Base-by-base conservation (phyloP, 2,113 vertebrate species). In the Rhea americana region DNA sequence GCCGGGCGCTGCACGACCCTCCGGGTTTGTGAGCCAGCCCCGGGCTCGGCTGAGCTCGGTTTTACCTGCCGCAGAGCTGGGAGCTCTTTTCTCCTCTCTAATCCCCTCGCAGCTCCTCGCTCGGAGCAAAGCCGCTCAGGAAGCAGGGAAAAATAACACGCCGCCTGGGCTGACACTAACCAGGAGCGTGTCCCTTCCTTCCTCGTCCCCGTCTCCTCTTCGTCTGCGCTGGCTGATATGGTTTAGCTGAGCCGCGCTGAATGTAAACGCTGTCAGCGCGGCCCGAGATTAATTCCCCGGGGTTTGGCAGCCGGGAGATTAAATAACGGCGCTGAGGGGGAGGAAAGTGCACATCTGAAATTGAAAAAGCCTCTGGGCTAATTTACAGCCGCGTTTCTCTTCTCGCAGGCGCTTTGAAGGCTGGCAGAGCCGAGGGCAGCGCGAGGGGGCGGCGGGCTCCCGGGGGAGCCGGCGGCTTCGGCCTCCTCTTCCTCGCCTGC, bases 261-360 rank as follows among this genome's bases (percentile, higher is more conserved):
- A 95, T 95, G 95, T 96, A 97, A 97, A 97, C 94, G 88, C 89
- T 96, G 92, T 96, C 97, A 97, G 94, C 32, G 55, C 92, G 63
- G 65, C 65, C 79, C 30, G 68, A 94, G 90, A 97, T 96, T 95
- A 96, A 97, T 96, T 93, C 93, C 88, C 45, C 4, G 76, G 68
- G 81, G 66, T 94, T 88, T 95, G 94, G 91, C 92, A 90, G 94
- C 81, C 56, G 20, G 59, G 85, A 82, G 84, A 96, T 91, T 92
- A 89, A 93, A 82, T 73, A 92, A 65, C 87, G 80, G 90, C 7
- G 2, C 74, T 67, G 72, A 58, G 18, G 21, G 12, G 25, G 62
- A 47, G 62, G 62, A 26, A 48, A 80, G 79, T 1, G 65, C 77
- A 85, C 91, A 75, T 63, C 93, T 89, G 91, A n/a, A 87, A 30